Conservation (phyloP, 2,888 invertebrate genomes). For the Ariolimax columbianus region DNA sequence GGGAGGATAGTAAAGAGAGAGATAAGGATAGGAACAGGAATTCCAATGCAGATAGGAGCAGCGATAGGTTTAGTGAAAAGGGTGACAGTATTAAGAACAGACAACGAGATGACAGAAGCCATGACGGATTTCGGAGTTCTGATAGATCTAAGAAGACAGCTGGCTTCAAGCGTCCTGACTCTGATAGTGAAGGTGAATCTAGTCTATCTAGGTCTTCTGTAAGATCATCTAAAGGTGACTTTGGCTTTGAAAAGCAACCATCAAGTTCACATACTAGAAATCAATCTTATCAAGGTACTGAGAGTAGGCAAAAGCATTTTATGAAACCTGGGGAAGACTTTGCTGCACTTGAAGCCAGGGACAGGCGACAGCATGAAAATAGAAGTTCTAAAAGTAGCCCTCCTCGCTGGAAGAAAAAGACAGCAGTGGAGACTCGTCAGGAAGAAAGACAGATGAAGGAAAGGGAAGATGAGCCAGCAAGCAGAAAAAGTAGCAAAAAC, state of each 20-base stretch:
- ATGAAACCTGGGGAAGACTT: slow-evolving; percentile 40
- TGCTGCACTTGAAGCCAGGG: slow-evolving; percentile 32
- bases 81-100: not conserved
- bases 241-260: not conserved
- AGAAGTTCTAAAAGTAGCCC: not conserved
- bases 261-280: not conserved
- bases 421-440: not conserved
- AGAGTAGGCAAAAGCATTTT: slow-evolving; percentile 42
- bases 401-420: slow-evolving; percentile 35
- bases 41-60: slow-evolving; percentile 1
- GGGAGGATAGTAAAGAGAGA: slow-evolving; percentile 26
- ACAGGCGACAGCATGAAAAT: not conserved
- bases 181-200: slow-evolving; percentile 12
- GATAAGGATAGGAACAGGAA: not conserved
- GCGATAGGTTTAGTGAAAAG: not conserved
- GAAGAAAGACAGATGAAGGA: not conserved
- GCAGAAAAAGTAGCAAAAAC: not conserved
- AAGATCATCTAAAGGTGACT: slow-evolving; percentile 2
- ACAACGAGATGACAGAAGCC: not conserved
- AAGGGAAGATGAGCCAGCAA: not conserved
- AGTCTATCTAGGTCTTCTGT: not conserved
- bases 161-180: slow-evolving; percentile 7
- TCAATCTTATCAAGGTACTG: slow-evolving; percentile 25
- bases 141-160: not conserved
- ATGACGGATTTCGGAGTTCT: not conserved